Base-by-base conservation (phyloP, 2,888 invertebrate genomes). In the Metacarcinus magister region DNA sequence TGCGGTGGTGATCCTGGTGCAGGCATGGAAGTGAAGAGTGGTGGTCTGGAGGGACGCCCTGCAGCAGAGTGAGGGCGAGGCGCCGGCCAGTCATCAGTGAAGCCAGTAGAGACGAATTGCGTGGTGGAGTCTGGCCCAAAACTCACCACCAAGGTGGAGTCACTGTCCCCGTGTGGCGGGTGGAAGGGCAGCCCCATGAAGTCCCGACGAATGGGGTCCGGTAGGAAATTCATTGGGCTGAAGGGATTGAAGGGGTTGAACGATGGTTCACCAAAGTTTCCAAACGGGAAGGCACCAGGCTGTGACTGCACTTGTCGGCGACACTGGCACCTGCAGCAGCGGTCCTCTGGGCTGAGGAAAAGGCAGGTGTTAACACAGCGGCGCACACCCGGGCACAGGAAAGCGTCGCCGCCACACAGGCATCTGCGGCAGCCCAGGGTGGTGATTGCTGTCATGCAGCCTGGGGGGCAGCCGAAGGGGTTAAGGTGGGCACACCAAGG, bases 341-440 rank as follows among this genome's bases (percentile, higher is more conserved):
- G 91, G 92, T 96, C 96, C 39, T 92, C 90, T 28, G 82, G 48
- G 60, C 96, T 96, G 39, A 96, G 92, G 92, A 96, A 96, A 10
- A 87, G 91, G 28, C 96, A 96, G 43, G 82, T 94, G 94, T 92
- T 96, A 23, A 28, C 3, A 39, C 96, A 96, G 39, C 96, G 75
- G 19, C 87, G 96, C 46, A 96, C 96, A 4, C 94, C 94, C 1
- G 96, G 96, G 44, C 96, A 96, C 8, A 96, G 92, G 90, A 92
- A 94, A 19, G 96, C 96, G 16, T 92, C 92, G 23, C 82, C 91
- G 7, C 96, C 96, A 54, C 96, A 96, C 43, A 93, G 32, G 43
- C 96, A 96, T 28, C 92, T 92, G 13, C 94, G 96, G 43, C 96
- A 96, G 3, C 96, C 96, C 23, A 94, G 39, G 28, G 75, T 48